Percentiles rank a stretch among this genome's conserved stretches.
phyloP scores from a whole-genome alignment of 1,140 invertebrate species.

The Coelopa frigida region DNA sequence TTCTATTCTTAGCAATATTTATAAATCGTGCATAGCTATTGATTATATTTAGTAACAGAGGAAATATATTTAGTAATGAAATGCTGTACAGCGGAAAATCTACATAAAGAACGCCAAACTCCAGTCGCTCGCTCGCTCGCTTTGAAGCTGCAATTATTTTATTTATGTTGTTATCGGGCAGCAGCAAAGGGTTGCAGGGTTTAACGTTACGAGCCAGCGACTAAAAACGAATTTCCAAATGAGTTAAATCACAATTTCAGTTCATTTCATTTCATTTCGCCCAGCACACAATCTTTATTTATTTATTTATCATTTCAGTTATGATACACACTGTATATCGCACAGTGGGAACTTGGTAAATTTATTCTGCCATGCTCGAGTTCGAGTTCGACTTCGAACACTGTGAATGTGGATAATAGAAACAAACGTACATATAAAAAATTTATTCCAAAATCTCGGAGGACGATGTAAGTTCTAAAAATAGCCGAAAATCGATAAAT shows the following conservation, averaged over 20 bases:
- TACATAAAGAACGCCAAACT: too few relatives aligned
- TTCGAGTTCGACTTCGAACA: conserved; percentile 6
- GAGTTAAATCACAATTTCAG: too few relatives aligned
- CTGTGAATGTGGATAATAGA: conserved; percentile 34
- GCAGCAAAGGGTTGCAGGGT: too few relatives aligned
- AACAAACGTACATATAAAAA: conserved; percentile 9
- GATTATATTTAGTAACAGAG: conserved; percentile 38
- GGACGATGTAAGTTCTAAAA: conserved; percentile 31
- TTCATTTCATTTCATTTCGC: too few relatives aligned
- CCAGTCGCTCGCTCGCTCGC: too few relatives aligned
- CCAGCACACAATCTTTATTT: conserved; percentile 12
- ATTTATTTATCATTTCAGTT: conserved; percentile 11
- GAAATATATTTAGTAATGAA: too few relatives aligned
- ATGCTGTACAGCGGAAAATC: too few relatives aligned
- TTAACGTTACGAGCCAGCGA: too few relatives aligned
- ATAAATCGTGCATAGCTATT: conserved; percentile 43
- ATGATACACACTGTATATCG: conserved; percentile 2
- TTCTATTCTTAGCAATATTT: conserved; percentile 42
- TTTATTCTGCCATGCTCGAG: not conserved
- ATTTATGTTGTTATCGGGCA: too few relatives aligned
- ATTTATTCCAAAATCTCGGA: conserved; percentile 12
- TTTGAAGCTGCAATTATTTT: too few relatives aligned
- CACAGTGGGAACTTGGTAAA: too few relatives aligned
- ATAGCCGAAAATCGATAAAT: conserved; percentile 44
- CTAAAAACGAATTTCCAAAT: too few relatives aligned